phyloP scores from a whole-genome alignment of 2,113 vertebrate genomes.

The Pteropus alecto region DNA sequence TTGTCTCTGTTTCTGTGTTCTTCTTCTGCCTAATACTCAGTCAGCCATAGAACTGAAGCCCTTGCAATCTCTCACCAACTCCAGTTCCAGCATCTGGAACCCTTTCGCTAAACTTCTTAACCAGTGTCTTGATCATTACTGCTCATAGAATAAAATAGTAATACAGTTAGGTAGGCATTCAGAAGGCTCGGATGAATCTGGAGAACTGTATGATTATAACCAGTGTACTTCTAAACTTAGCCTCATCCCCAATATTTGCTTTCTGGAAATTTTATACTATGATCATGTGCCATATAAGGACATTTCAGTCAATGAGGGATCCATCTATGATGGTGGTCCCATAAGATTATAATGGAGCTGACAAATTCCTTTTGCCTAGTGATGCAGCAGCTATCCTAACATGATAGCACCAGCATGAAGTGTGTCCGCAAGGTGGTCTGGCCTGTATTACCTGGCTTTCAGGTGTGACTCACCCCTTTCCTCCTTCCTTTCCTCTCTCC shows the following conservation, averaged over 20 bases:
- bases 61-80: background rate
- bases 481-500: too few relatives aligned
- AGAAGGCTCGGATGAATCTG: background rate
- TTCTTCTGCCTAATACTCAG: background rate
- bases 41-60: background rate
- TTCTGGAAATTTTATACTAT: constrained; percentile 6
- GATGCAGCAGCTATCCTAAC: background rate
- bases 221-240: background rate
- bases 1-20: background rate
- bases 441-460: background rate
- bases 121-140: background rate
- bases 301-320: background rate
- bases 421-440: background rate
- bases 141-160: background rate
- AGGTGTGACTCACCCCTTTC: background rate
- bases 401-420: too few relatives aligned
- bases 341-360: background rate
- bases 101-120: background rate
- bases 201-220: background rate
- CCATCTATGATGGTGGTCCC: background rate
- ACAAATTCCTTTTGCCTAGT: background rate
- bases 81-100: background rate
- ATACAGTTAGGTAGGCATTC: background rate
- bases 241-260: background rate
- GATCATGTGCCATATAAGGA: background rate